Conservation (phyloP, 2,888 invertebrate species). For the Calliopum simillimum region DNA sequence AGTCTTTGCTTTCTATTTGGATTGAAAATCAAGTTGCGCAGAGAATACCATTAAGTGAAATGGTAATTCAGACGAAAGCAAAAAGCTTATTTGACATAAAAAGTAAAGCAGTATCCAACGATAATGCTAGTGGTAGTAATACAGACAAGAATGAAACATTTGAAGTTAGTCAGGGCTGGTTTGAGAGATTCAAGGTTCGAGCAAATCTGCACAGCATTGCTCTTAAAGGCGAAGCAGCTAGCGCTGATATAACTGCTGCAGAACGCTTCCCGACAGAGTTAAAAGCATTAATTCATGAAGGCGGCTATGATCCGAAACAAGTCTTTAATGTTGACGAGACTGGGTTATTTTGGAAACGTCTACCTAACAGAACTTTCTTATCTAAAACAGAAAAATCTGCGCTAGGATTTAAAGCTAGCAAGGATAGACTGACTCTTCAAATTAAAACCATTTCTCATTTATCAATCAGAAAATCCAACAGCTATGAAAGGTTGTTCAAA, state of each 20-base stretch:
- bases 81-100: slow-evolving; percentile 47
- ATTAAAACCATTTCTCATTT: slow-evolving; percentile 58
- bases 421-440: slow-evolving; percentile 43
- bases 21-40: slow-evolving; percentile 46
- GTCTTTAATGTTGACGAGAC: slow-evolving; percentile 38
- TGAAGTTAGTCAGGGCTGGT: slow-evolving; percentile 48
- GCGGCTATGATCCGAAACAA: no score
- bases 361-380: slow-evolving; percentile 44
- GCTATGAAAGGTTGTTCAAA: slow-evolving; percentile 54
- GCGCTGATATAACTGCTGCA: slow-evolving; percentile 46
- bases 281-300: slow-evolving; percentile 43
- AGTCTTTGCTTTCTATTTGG: slow-evolving; percentile 43
- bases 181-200: slow-evolving; percentile 40
- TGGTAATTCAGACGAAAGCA: slow-evolving; percentile 48
- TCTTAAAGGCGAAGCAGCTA: slow-evolving; percentile 48
- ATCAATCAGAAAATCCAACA: slow-evolving; percentile 56
- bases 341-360: slow-evolving; percentile 46
- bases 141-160: slow-evolving; percentile 44
- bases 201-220: slow-evolving; percentile 40
- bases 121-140: slow-evolving; percentile 35
- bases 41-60: slow-evolving; percentile 47
- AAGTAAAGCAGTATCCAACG: no score
- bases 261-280: slow-evolving; percentile 44
- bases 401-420: slow-evolving; percentile 44
- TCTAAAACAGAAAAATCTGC: slow-evolving; percentile 45